Base-by-base conservation (phyloP, 2,113 vertebrate species). In the Seriola dumerili region DNA sequence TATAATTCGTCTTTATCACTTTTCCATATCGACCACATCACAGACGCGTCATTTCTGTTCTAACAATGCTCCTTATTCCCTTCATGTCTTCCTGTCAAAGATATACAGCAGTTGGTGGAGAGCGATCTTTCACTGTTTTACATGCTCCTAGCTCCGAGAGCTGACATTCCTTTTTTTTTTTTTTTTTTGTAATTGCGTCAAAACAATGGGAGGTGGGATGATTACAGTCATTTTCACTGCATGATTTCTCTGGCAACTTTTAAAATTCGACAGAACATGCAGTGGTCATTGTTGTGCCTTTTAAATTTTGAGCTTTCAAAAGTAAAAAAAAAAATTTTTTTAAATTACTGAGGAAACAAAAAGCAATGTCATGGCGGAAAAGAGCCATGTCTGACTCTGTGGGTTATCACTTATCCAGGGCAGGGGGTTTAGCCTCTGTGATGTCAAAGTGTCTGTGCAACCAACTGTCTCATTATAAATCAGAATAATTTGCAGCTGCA, bases 191-290 rank as follows among this genome's bases (percentile, higher is more conserved):
- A 80, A 89, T 78, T 84, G 85, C 7, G 8, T 84, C 36, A 76
- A 75, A 92, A 83, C 88, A 82, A 80, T 17, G n/a, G 87, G 85
- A 89, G 86, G 23, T 57, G 65, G 44, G 34, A 70, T 57, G n/a
- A 93, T 93, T 91, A 73, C 59, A 68, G 89, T 92, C 46, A 92
- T 92, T 94, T 92, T 89, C 91, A 67, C 85, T 58, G 36, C 87
- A 90, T 8, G 80, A 69, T 65, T 90, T 80, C 78, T 76, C 19
- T 58, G 23, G 54, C 2, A 42, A 84, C 73, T 86, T 90, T 87
- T 19, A 84, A 54, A 92, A 92, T 89, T 57, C 85, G 91, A 88
- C 87, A 84, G 88, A 93, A 86, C 76, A 58, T 69, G 83, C 23
- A 55, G 79, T 70, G 86, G 88, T 88, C 87, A 90, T 93, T 77